Evolutionary conservation across 2,888 invertebrate genomes (phyloP).

Genomic region (Hipparchia sbordonii): DNA sequence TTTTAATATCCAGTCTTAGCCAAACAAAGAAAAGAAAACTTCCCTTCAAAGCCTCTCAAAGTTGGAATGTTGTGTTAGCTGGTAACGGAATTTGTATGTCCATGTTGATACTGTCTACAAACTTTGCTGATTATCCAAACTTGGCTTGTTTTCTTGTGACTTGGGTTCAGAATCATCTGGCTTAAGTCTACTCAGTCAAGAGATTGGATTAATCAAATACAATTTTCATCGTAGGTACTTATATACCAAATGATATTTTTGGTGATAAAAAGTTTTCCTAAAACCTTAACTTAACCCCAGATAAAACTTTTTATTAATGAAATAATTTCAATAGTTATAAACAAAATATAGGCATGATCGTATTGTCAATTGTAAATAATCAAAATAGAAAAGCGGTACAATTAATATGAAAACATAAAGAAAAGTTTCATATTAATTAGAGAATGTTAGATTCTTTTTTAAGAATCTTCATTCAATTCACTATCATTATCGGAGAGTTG

Average conservation of each 20-base stretch:
- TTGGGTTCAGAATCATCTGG: constrained; percentile 19
- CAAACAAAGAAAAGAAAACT: constrained; percentile 6
- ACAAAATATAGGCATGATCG: too few species aligned
- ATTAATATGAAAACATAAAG: too few species aligned
- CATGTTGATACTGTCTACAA: constrained; percentile 26
- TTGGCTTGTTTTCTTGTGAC: constrained; percentile 27
- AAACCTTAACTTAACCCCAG: too few species aligned
- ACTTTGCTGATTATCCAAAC: constrained; percentile 19
- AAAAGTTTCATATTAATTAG: too few species aligned
- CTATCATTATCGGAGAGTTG: too few species aligned
- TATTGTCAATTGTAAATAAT: too few species aligned
- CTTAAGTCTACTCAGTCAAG: constrained; percentile 1
- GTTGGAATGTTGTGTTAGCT: constrained; percentile 2
- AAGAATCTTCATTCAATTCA: too few species aligned
- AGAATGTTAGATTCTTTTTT: too few species aligned
- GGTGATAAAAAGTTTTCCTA: not conserved
- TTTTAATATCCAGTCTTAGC: not conserved
- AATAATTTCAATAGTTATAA: too few species aligned
- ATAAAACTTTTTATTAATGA: too few species aligned
- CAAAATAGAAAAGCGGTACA: too few species aligned
- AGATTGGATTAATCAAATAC: constrained; percentile 1
- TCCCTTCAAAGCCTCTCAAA: constrained; percentile 11
- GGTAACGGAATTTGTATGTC: constrained; percentile 32
- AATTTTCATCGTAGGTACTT: not conserved
- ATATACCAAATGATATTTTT: not conserved